Base-by-base conservation (phyloP, 2,113 vertebrate genomes). In the Corythornis madagascariensis region DNA sequence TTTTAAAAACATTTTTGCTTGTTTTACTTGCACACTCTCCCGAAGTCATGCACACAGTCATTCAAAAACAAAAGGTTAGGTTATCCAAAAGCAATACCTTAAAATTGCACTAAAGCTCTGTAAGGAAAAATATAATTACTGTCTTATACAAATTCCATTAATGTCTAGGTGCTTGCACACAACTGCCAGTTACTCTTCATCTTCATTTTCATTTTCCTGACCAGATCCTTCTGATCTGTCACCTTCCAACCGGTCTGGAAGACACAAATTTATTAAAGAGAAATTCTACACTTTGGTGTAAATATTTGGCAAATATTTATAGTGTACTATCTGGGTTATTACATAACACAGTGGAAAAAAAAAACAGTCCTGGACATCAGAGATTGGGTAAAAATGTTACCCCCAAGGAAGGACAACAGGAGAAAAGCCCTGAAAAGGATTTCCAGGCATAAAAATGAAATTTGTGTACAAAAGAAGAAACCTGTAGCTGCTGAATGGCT, bases 151-250 rank as follows among this genome's bases (percentile, higher is more conserved):
- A 99, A 99, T 98, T 96, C 97, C 93, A 93, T 89, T 88, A 93
- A 97, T 60, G 82, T 96, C 96, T 97, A 97, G 98, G 97, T 98
- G 98, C 97, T 98, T 95, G 69, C 94, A 96, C 90, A 90, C 86
- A 96, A 96, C 86, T 96, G 96, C n/a, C 25, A 61, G 48, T 98
- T 97, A 99, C 89, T 98, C 98, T 92, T 99, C 98, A 10, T 99
- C 99, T 88, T 99, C 99, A 0, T 99, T 99, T 89, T 98, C 98
- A 4, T 98, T 98, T 76, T 99, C 99, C 95, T 99, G 99, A 59
- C 98, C 98, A 8, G 98, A 99, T 52, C 99, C 99, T 98, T 99
- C 99, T 5, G 99, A 99, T 67, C 99, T 98, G 96, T 99, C 99
- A 4, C 99, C 98, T 93, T 99, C 99, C 92, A 98, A 29, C 24